Percentiles rank a stretch among this genome's conserved stretches.
These are phyloP conservation scores for Elegia similella DNA, from an alignment of 2,888 invertebrate species.

Conservation along the genomic window DNA sequence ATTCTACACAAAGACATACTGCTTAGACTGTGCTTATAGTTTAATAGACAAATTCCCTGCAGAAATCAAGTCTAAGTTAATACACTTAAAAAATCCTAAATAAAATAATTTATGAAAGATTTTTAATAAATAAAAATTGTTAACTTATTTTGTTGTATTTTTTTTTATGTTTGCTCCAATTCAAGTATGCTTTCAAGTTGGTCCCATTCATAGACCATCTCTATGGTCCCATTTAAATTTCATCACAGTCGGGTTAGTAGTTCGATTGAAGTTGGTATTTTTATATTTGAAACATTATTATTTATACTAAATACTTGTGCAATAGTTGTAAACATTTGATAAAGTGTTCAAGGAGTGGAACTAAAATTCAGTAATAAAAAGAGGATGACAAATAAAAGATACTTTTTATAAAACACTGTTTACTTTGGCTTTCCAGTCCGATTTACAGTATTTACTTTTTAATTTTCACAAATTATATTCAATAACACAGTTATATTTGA, in stretches of 20 bases:
- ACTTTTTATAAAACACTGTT: conserved; percentile 74
- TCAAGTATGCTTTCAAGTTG: too few species aligned
- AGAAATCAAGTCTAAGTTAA: conserved; percentile 85
- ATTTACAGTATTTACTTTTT: conserved; percentile 75
- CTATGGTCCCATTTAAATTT: too few species aligned
- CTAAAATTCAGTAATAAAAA: not conserved
- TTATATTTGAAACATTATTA: too few species aligned
- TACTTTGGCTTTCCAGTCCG: conserved; percentile 80
- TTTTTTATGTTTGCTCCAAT: not conserved
- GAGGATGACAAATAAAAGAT: conserved; percentile 36
- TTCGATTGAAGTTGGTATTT: too few species aligned
- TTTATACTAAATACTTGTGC: too few species aligned
- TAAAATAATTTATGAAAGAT: too few species aligned
- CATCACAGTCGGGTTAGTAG: too few species aligned
- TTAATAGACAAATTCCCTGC: conserved; percentile 84
- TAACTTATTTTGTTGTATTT: not conserved
- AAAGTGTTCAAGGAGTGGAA: too few species aligned
- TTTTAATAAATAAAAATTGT: conserved; percentile 18
- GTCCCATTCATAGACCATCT: too few species aligned
- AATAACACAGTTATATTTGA: conserved; percentile 72
- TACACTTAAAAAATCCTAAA: conserved; percentile 46
- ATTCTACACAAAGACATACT: conserved; percentile 88
- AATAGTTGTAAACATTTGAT: too few species aligned
- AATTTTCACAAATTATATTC: conserved; percentile 71
- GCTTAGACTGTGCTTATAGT: conserved; percentile 85